These are phyloP conservation scores for Trichechus manatus DNA, from an alignment of 2,113 vertebrate genomes.

Conservation along the genomic window DNA sequence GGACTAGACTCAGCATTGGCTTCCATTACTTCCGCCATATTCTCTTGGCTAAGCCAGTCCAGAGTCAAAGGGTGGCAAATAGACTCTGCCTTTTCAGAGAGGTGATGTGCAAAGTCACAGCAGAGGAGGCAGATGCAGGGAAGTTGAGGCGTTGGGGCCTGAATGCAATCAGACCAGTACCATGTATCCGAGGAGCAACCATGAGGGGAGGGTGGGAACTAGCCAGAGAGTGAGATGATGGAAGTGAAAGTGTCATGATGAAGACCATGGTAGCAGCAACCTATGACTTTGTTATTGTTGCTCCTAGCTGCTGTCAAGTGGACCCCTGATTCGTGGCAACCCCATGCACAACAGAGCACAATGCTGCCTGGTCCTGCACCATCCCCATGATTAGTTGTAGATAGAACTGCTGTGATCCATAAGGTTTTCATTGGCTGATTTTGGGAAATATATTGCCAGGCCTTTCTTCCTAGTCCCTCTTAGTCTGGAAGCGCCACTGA, in stretches of 20 bases:
- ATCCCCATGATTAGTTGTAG: background rate
- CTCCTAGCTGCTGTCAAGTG: background rate
- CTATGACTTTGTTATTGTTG: background rate
- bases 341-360: background rate
- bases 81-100: background rate
- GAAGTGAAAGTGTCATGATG: accelerated
- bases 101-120: background rate
- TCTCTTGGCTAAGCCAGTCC: background rate
- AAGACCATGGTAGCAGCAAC: accelerated
- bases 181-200: background rate
- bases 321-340: background rate
- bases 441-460: background rate
- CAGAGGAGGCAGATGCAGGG: no score
- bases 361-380: background rate
- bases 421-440: background rate
- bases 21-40: background rate
- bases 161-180: no score
- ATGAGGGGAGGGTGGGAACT: accelerated
- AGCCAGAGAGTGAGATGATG: background rate
- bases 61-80: background rate
- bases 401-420: background rate
- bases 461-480: background rate
- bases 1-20: background rate
- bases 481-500: background rate
- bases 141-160: no score